Base-by-base conservation (phyloP, 2,113 vertebrate genomes). In the Dendrocopos noguchii region DNA sequence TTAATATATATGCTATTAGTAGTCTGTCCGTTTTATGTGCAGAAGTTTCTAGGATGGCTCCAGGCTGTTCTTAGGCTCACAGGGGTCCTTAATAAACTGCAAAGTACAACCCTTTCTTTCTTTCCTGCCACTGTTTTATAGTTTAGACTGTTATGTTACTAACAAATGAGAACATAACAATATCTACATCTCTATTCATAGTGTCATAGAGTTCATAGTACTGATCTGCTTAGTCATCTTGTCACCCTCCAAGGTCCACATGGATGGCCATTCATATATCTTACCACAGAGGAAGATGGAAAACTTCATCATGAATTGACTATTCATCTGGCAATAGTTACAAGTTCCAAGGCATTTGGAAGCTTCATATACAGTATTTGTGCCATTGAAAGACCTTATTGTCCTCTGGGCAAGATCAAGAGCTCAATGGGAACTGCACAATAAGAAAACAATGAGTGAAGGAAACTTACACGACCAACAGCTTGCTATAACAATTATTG, bases 1-100 rank as follows among this genome's bases (percentile, higher is more conserved):
- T 71, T 81, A 93, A 93, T 81, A 57, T 59, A 84, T 81, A 60
- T 78, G 50, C 31, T 79, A 78, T 88, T 91, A 88, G 15, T 27
- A 90, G 34, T n/a, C 56, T 66, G 31, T 31, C 34, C 10, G 52
- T 60, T 81, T 95, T 53, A 83, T 79, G 72, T 68, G 42, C 36
- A 63, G 33, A 87, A 75, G 4, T 72, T 83, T 56, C 65, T 70
- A 67, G 33, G 47, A 64, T 81, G 36, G 52, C 94, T 81, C 16
- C 71, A 84, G 71, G 70, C 66, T 91, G 28, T 75, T 81, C 42
- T 68, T 52, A 60, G 47, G 46, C 31, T 67, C 53, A 63, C 12
- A 64, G 27, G 1, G 3, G 20, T 84, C 27, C 36, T 72, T 36
- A 75, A 66, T 67, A 67, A 84, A 67, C 72, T 73, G 31, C 9